Evolutionary conservation across 2,113 vertebrate species (phyloP), one percentile per base, ranked within the genome.

Genomic region (Natator depressus): DNA sequence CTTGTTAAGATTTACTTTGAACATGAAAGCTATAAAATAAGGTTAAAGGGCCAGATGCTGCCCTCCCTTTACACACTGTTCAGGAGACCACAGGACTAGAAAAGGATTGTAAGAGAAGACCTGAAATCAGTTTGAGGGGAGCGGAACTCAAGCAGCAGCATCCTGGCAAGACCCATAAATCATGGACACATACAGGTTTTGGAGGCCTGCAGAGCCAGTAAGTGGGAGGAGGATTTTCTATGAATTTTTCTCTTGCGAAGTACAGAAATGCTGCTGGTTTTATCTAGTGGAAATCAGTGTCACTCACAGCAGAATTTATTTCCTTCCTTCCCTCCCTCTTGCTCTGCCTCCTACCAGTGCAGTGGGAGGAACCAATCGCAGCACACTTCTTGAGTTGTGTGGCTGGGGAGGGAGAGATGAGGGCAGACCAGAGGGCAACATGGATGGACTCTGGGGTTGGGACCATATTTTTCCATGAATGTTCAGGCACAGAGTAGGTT

Each of bases 261-360:
- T 53, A 35, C 50, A 50, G 22, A 42, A 29, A 27, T 69, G 42
- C 13, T 72, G 35, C 47, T 69, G 59, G 6, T 25, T 84, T 62
- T 14, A n/a, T 8, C 81, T 25, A 82, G 54, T 10, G 35, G 55
- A 84, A 88, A n/a, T 19, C 94, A 85, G 11, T 54, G 50, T 90
- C 17, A 24, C 84, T 91, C 92, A 79, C 53, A 75, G 2, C 24
- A 76, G 57, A 76, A 88, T 88, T 91, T 82, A 3, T 38, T 47
- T 82, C 47, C 8, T 69, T n/a, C 31, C 85, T 49, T 69, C 31
- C 5, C 11, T 27, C 82, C 25, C 79, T 83, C 6, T 6, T n/a
- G 10, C 25, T 94, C 82, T 19, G 46, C 89, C 35, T 83, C 16
- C 46, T 78, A 50, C 80, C 17, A 82, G 91, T 94, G 78, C 79